These are phyloP conservation scores for Rhabdomys pumilio DNA, from an alignment of 2,797 vertebrate species.

Conservation along the genomic window DNA sequence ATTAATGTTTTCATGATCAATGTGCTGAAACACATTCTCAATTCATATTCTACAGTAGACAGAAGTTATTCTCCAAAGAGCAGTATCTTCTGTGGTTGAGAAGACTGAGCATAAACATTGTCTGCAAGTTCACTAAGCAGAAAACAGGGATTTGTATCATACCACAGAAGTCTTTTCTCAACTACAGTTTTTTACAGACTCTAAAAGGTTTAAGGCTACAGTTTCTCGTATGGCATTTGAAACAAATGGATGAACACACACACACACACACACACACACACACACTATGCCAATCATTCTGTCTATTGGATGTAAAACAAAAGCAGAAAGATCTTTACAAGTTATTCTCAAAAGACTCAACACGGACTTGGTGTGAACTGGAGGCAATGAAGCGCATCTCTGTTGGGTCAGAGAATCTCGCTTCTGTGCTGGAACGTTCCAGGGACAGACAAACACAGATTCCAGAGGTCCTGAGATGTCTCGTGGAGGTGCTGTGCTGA, in stretches of 20 bases:
- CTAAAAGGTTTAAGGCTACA: not conserved
- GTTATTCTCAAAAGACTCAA: not conserved
- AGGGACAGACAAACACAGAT: not conserved
- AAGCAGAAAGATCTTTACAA: not conserved
- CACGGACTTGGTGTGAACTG: not conserved
- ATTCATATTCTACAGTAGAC: not conserved
- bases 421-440: not conserved
- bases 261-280: not conserved
- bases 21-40: not conserved
- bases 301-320: conserved; percentile 14
- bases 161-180: too few relatives aligned
- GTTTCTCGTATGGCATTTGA: conserved; percentile 6
- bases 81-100: not conserved
- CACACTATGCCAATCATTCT: not conserved
- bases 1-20: not conserved
- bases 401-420: not conserved
- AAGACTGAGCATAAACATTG: not conserved
- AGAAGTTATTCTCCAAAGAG: not conserved
- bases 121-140: not conserved
- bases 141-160: not conserved
- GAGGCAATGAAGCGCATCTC: not conserved
- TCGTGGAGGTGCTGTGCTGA: not conserved
- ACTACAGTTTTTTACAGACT: not conserved
- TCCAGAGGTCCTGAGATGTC: not conserved
- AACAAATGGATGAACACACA: conserved; percentile 2